phyloP scores from a whole-genome alignment of 2,113 vertebrate genomes.

The Coreoperca whiteheadi region DNA sequence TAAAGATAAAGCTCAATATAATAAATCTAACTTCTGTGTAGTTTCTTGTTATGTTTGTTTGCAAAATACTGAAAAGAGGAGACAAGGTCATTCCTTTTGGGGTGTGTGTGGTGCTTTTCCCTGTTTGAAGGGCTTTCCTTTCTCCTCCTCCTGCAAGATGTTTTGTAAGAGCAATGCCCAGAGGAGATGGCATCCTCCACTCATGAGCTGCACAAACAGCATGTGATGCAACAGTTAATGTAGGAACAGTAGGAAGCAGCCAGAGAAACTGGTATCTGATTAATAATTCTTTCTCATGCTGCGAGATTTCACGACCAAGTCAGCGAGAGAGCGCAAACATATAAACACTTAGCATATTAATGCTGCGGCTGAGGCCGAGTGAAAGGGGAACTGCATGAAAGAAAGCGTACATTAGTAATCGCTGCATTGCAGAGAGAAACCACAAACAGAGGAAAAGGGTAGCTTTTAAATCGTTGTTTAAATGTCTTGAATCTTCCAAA shows the following conservation, averaged over 20 bases:
- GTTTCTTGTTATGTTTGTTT: no score
- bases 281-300: constrained; percentile 60
- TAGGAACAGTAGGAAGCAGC: constrained; percentile 21
- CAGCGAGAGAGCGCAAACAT: constrained; percentile 50
- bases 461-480: background rate
- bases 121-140: constrained; percentile 9
- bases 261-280: constrained; percentile 48
- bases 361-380: constrained; percentile 7
- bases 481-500: background rate
- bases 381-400: constrained; percentile 19
- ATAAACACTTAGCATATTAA: constrained; percentile 54
- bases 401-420: constrained; percentile 41
- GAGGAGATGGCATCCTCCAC: constrained; percentile 6
- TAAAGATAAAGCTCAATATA: background rate
- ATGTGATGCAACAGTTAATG: constrained; percentile 51
- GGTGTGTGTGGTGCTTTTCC: background rate
- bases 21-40: background rate
- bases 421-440: constrained; percentile 7
- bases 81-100: background rate
- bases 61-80: background rate
- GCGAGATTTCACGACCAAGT: constrained; percentile 28
- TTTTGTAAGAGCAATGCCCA: constrained; percentile 13
- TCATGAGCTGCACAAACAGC: constrained; percentile 40
- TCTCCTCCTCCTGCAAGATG: constrained; percentile 27
- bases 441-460: constrained; percentile 27